A percentile compares a stretch with the other conserved stretches of the same genome.
phyloP scores from a whole-genome alignment of 1,140 invertebrate species.

The Bemisia tabaci region DNA sequence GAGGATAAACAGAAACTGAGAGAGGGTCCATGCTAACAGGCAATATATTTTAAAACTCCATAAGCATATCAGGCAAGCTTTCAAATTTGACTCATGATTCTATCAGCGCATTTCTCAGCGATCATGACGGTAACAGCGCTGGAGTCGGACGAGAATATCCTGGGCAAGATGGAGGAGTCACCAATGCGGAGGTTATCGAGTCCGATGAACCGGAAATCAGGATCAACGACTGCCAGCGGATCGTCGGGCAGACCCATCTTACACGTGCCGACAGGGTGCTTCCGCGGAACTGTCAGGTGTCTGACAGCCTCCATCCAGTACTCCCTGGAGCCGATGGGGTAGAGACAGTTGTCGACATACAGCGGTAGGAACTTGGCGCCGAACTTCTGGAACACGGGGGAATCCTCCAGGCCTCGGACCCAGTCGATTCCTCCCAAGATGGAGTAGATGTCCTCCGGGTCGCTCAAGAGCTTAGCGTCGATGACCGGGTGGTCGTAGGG shows the following conservation, averaged over 20 bases:
- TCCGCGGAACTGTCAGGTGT: slow-evolving; percentile 21
- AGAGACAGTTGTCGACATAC: slow-evolving; percentile 34
- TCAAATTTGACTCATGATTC: slow-evolving; percentile 28
- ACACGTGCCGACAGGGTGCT: slow-evolving; percentile 25
- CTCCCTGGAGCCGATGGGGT: slow-evolving; percentile 13
- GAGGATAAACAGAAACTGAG: no score
- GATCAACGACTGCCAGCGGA: slow-evolving; percentile 35
- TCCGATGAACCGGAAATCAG: slow-evolving; percentile 27
- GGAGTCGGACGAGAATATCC: slow-evolving; percentile 26
- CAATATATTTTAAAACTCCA: no score
- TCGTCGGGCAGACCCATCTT: slow-evolving; percentile 27
- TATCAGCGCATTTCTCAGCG: slow-evolving; percentile 38
- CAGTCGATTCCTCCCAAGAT: slow-evolving; percentile 25
- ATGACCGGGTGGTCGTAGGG: slow-evolving; percentile 43
- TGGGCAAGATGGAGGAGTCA: slow-evolving; percentile 34
- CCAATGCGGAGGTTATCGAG: slow-evolving; percentile 28
- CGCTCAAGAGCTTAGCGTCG: slow-evolving; percentile 37
- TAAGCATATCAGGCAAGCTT: no score
- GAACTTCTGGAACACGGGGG: slow-evolving; percentile 22
- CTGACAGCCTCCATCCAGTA: slow-evolving; percentile 28
- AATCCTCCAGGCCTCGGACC: slow-evolving; percentile 23
- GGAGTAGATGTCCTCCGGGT: slow-evolving; percentile 19
- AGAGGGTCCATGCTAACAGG: no score
- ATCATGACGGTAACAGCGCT: slow-evolving; percentile 40
- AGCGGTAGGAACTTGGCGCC: slow-evolving; percentile 39